A percentile compares a stretch with the other conserved stretches of the same genome.
phyloP scores from a whole-genome alignment of 2,888 invertebrate species.

The Tholera decimalis region DNA sequence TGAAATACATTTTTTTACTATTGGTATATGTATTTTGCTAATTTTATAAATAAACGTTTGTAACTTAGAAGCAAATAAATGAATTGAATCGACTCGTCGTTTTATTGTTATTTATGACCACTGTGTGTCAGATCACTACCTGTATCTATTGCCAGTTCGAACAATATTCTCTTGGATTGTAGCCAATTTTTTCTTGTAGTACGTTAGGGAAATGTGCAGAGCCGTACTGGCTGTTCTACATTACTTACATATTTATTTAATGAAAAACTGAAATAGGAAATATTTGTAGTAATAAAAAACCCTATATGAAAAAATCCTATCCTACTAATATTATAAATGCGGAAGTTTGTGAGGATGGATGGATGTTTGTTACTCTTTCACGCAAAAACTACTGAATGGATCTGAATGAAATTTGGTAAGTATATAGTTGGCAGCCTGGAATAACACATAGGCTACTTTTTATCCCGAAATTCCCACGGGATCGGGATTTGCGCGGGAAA shows the following conservation, averaged over 20 bases:
- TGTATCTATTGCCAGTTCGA: conserved; percentile 59
- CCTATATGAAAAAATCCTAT: no score
- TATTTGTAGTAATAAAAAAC: no score
- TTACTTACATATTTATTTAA: conserved; percentile 1
- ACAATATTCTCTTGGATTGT: conserved; percentile 68
- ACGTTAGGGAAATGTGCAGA: conserved; percentile 68
- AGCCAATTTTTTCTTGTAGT: conserved; percentile 74
- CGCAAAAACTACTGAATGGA: no score
- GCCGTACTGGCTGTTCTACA: conserved; percentile 45
- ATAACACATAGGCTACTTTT: no score
- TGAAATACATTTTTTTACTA: conserved; percentile 72
- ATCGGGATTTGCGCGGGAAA: no score
- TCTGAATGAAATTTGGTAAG: no score
- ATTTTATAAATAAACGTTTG: conserved; percentile 76
- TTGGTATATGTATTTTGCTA: conserved; percentile 77
- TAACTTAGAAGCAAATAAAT: conserved; percentile 81
- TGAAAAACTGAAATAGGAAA: no score
- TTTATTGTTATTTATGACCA: conserved; percentile 48
- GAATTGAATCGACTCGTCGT: conserved; percentile 65
- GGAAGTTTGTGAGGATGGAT: no score
- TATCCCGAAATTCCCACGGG: no score
- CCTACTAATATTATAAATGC: no score
- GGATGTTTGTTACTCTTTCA: no score
- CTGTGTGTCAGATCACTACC: conserved; percentile 49
- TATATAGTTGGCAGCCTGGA: no score